Base-by-base conservation (phyloP, 35 echinoderm and acorn worm species). In the Acanthaster planci region DNA sequence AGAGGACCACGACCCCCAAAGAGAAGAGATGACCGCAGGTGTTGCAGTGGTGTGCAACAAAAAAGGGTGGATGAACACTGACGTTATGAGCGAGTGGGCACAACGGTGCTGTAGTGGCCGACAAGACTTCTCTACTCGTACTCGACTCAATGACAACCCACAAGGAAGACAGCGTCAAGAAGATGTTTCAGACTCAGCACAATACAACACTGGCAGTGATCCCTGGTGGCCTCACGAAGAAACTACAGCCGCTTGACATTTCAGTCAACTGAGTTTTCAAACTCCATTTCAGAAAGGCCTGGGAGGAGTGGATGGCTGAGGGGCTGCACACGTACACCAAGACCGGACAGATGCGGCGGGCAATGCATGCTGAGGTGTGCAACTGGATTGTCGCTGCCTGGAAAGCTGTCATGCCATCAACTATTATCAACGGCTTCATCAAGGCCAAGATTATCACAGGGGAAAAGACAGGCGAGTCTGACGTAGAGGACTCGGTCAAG, bases 251-350 rank as follows among this genome's bases (percentile, higher is more conserved):
- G 10, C 38, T 88, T 16, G 86, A 80, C 42, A 39, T 80, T 2
- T 27, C 60, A 7, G 52, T 82, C 34, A 82, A 89, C 37, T 27
- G 75, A 31, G 60, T 76, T 2, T 89, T 89, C 32, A 89, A 89
- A 37, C 38, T 77, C 15, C 52, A 64, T 2, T 31, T 82, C 15
- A 79, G 44, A 8, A n/a, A 51, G 10, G 15, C 12, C 22, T 77
- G 80, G 87, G 50, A 79, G 30, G 50, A 81, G 4, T 88, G 86
- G 86, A 88, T 80, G 86, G 51, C 40, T 8, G 55, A 80, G 37
- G 87, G 79, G 1, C 10, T 51, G 6, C 17, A 82, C 38, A 67
- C 52, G 1, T 67, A 84, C 79, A 82, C 80, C 27, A 76, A 53
- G 56, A 38, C 87, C 7, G 87, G 87, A 6, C 60, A 60, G 23